These are phyloP conservation scores for Malthinus seriepunctatus DNA, from an alignment of 2,888 invertebrate species.

Conservation along the genomic window DNA sequence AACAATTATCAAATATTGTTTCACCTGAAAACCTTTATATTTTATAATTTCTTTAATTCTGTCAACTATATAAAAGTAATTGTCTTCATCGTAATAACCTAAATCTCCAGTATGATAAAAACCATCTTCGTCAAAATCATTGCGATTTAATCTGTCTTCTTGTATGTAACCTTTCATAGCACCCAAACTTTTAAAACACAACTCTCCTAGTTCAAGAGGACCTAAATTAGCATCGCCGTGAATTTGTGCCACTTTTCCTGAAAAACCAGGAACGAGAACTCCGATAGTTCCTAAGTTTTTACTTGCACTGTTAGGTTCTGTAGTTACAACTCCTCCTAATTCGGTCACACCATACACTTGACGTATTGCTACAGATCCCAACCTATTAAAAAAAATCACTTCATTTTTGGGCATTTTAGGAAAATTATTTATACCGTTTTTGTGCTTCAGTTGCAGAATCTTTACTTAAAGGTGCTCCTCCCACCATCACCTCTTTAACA, in stretches of 20 bases:
- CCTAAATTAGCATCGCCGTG: constrained; percentile 63
- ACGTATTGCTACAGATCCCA: neutral
- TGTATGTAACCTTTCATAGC: constrained; percentile 71
- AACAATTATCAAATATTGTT: neutral
- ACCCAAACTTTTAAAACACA: constrained; percentile 75
- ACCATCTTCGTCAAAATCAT: constrained; percentile 70
- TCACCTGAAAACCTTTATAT: constrained; percentile 81
- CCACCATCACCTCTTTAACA: neutral
- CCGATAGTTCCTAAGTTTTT: constrained; percentile 56
- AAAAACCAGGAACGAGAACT: constrained; percentile 61
- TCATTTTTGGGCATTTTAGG: neutral
- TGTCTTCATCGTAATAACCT: constrained; percentile 75
- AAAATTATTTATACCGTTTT: neutral
- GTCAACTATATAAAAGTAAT: constrained; percentile 78
- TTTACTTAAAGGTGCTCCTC: neutral
- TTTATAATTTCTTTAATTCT: constrained; percentile 86
- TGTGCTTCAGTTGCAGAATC: constrained; percentile 64
- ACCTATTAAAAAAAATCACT: constrained; percentile 33
- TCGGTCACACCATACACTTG: constrained; percentile 17
- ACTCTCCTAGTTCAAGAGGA: constrained; percentile 70
- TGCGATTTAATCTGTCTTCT: constrained; percentile 64
- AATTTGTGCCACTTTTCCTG: constrained; percentile 61
- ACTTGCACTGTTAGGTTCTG: neutral
- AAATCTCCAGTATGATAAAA: constrained; percentile 79
- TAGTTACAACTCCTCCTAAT: neutral